Conservation (phyloP, 2,797 vertebrate genomes). For the Chloroceryle inda region DNA sequence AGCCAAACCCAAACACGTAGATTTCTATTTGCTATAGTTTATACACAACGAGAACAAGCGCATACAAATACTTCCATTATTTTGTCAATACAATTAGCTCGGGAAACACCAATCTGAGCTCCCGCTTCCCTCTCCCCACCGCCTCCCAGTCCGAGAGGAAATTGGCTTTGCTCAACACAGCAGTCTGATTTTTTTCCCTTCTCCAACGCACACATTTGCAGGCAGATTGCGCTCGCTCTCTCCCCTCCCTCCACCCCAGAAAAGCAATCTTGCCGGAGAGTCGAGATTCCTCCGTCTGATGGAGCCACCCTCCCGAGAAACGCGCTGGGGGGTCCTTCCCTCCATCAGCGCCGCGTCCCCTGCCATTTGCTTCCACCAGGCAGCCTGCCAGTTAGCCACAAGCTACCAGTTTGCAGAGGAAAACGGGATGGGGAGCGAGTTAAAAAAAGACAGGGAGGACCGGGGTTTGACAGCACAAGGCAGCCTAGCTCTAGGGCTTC, state of each 20-base stretch:
- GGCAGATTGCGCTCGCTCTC: background rate
- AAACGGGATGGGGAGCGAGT: background rate
- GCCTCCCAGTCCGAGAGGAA: slow-evolving; percentile 22
- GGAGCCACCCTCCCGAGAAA: background rate
- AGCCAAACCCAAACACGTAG: background rate
- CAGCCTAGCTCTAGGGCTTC: slow-evolving; percentile 15
- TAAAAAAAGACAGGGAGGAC: background rate
- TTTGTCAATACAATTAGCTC: slow-evolving; percentile 75
- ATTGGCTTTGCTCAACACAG: slow-evolving; percentile 50
- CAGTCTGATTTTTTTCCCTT: background rate
- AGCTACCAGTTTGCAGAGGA: background rate
- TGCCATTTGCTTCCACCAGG: background rate
- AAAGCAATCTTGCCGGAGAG: background rate
- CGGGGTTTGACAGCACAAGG: background rate
- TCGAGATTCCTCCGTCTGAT: background rate
- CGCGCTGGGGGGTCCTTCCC: background rate
- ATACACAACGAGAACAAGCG: slow-evolving; percentile 39
- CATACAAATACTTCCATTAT: slow-evolving; percentile 68
- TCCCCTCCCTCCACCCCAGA: background rate
- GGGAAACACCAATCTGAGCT: slow-evolving; percentile 56
- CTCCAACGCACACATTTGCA: slow-evolving; percentile 38
- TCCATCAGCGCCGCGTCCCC: background rate
- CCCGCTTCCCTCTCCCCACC: background rate
- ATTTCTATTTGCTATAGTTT: slow-evolving; percentile 14
- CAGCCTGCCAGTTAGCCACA: background rate